A percentile compares a stretch with the other conserved stretches of the same genome.
Conservation (phyloP, 2,113 vertebrate genomes). For the Cephalopterus ornatus region DNA sequence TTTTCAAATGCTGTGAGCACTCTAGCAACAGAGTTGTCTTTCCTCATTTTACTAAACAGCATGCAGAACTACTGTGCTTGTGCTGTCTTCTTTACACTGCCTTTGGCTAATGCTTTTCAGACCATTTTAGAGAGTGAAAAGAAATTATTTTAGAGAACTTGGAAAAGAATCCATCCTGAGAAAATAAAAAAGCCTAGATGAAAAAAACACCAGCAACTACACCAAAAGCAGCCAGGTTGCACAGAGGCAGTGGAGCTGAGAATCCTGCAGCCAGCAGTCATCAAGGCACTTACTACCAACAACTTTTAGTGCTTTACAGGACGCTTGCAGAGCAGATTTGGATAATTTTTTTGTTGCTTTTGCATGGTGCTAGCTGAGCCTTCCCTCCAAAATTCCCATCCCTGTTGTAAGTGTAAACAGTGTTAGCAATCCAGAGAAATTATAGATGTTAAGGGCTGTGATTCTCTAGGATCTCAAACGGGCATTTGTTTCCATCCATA, state of each 20-base stretch:
- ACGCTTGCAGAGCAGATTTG: not conserved
- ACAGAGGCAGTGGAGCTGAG: not conserved
- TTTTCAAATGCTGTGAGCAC: not conserved
- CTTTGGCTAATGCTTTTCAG: not conserved
- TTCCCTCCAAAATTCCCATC: not conserved
- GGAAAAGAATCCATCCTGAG: not conserved
- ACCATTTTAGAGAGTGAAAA: not conserved
- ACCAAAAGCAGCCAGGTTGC: not conserved
- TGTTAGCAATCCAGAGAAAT: not conserved
- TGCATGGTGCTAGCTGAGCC: rapidly evolving
- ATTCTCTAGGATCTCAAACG: not conserved
- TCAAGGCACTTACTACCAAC: not conserved
- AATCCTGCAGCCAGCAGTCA: not conserved
- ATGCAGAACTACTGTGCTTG: not conserved
- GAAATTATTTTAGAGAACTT: not conserved
- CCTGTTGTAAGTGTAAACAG: not conserved
- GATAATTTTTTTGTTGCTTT: not conserved
- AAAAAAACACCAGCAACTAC: rapidly evolving
- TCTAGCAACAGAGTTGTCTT: not conserved
- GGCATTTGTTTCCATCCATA: not conserved
- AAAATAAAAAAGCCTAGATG: not conserved
- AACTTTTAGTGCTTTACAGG: not conserved
- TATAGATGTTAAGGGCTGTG: not conserved
- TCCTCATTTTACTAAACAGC: not conserved
- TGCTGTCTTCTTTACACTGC: not conserved